Base-by-base conservation (phyloP, 2,113 vertebrate genomes). In the Sinocyclocheilus maitianheensis region DNA sequence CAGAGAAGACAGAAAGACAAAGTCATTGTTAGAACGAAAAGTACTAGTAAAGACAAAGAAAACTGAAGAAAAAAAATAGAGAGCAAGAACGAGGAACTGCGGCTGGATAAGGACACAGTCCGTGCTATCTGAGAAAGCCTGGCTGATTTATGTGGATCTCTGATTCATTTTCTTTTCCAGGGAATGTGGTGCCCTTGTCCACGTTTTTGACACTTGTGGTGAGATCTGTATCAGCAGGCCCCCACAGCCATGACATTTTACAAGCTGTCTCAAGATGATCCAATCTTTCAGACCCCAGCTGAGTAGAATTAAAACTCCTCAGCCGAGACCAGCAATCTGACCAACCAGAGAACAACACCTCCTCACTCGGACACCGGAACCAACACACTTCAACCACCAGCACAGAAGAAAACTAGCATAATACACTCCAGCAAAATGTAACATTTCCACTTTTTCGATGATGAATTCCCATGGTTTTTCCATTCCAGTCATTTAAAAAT, bases 121-220 rank as follows among this genome's bases (percentile, higher is more conserved):
- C 10, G 3, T 48, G 46, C 46, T 48, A 2, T 48, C 2, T 3
- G 58, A 85, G 87, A 77, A 83, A 62, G 74, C 26, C 69, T 75
- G 69, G 58, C 37, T 86, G 85, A 84, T 86, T 84, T 69, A 86
- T 43, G 71, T 75, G 81, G 87, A 83, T 78, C 79, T 82, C 63
- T 75, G 62, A 30, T 67, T 75, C 7, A 74, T 83, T 80, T 74
- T 85, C 84, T 78, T 11, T 84, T 65, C 43, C 62, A 30, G n/a
- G 18, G n/a, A 51, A 69, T 69, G 62, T 4, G 16, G n/a, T 22
- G 24, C n/a, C 55, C n/a, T 69, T 40, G 60, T 67, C 71, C 55
- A 53, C 20, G 22, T 60, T 81, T 80, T 85, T 85, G 87, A 88
- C 83, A 81, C 74, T 77, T 77, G 72, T 65, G 72, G 12, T 72